Evolutionary conservation across 2,888 invertebrate species (phyloP).

Genomic region (Drosophila acutilabella): DNA sequence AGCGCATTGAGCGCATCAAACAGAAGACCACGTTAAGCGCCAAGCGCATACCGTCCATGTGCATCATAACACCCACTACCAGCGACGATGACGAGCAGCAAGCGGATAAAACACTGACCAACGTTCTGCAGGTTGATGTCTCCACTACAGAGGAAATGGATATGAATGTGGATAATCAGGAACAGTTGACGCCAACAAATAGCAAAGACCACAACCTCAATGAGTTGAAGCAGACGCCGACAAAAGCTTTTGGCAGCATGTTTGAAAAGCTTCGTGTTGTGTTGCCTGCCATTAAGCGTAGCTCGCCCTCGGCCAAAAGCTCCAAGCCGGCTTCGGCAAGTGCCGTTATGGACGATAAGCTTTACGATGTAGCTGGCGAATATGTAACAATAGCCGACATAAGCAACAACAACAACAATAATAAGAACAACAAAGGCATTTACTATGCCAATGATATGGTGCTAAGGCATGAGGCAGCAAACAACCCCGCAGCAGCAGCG

Average conservation of each 20-base stretch:
- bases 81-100: slow-evolving; percentile 92
- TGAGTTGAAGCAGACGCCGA: slow-evolving; percentile 80
- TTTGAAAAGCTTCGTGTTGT: slow-evolving; percentile 90
- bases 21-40: slow-evolving; percentile 95
- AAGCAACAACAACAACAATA: slow-evolving; percentile 89
- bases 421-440: slow-evolving; percentile 88
- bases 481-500: neutral
- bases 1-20: slow-evolving; percentile 93
- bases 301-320: slow-evolving; percentile 86
- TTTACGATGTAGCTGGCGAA: slow-evolving; percentile 87
- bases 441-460: slow-evolving; percentile 90
- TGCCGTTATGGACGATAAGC: slow-evolving; percentile 83
- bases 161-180: slow-evolving; percentile 28
- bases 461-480: slow-evolving; percentile 85
- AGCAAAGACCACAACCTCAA: slow-evolving; percentile 83
- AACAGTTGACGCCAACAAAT: slow-evolving; percentile 70
- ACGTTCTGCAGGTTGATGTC: slow-evolving; percentile 86
- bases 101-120: slow-evolving; percentile 74
- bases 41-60: slow-evolving; percentile 95
- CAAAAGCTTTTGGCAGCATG: slow-evolving; percentile 89
- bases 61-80: slow-evolving; percentile 94
- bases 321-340: slow-evolving; percentile 84
- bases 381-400: slow-evolving; percentile 95
- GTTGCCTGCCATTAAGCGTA: slow-evolving; percentile 72
- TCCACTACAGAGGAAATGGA: slow-evolving; percentile 18